Evolutionary conservation across 2,797 vertebrate species (phyloP), one percentile per base, ranked within the genome.

Genomic region (Sus cebifrons): DNA sequence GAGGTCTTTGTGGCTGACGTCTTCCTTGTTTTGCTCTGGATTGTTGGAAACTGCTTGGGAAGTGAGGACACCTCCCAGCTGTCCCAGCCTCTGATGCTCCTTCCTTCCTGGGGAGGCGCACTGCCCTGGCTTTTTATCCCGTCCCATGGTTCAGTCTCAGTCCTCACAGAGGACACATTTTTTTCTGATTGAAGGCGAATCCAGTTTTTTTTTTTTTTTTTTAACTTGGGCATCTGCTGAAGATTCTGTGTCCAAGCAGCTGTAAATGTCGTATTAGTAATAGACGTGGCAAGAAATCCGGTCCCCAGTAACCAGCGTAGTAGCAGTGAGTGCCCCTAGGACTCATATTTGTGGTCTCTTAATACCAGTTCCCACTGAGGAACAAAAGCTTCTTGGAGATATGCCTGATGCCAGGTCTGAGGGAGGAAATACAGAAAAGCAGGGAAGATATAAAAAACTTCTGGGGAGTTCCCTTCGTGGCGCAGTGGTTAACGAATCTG

Each of bases 361-460:
- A 16, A 17, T 67, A 52, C n/a, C 9, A 62, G 0, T 65, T 20
- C 23, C 77, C 2, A 12, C 71, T 67, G 5, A 71, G 68, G 91
- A 77, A 32, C n/a, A 49, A 60, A n/a, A 87, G 25, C 82, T 86
- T 79, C 74, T 14, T 96, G 29, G 79, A 92, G 91, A 86, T 36
- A 65, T 32, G 73, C 29, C 71, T 71, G 10, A 40, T 32, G 44
- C 7, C 49, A 40, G 49, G 25, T 88, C 78, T 67, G 17, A 79
- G 77, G 16, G 17, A 85, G 86, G 67, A 96, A 82, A n/a, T 81
- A 32, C 6, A 83, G 86, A 64, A 94, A 68, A 94, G 52, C 64
- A 75, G 23, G 74, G 52, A 60, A 87, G 27, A 40, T 36, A 36
- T 3, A 16, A 75, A 21, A 64, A 65, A 23, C 21, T 74, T 87